These are phyloP conservation scores for Coremacera marginata DNA, from an alignment of 2,888 invertebrate genomes.

Conservation along the genomic window DNA sequence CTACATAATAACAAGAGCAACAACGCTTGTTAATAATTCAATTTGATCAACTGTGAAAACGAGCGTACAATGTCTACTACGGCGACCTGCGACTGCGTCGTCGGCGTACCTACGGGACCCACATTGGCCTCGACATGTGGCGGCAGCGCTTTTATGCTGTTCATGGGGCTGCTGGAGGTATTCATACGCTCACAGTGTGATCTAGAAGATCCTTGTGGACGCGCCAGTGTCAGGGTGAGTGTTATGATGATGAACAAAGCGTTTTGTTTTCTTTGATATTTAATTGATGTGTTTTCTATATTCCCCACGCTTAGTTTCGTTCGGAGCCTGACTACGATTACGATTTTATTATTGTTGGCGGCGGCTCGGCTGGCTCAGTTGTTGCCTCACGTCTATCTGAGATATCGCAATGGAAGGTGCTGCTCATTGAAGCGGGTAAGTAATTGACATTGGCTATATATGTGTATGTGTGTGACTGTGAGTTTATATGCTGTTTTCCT, in stretches of 20 bases:
- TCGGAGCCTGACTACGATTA: slow-evolving; percentile 69
- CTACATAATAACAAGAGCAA: background rate
- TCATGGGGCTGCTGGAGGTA: slow-evolving; percentile 89
- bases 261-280: background rate
- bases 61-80: slow-evolving; percentile 46
- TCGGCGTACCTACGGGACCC: slow-evolving; percentile 83
- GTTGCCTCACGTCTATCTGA: slow-evolving; percentile 68
- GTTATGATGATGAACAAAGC: background rate
- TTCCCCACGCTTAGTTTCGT: slow-evolving; percentile 61
- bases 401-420: slow-evolving; percentile 68
- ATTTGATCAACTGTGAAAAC: background rate
- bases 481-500: background rate
- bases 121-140: slow-evolving; percentile 88
- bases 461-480: background rate
- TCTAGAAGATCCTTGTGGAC: slow-evolving; percentile 86
- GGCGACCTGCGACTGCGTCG: slow-evolving; percentile 82
- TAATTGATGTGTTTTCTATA: background rate
- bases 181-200: slow-evolving; percentile 89
- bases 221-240: slow-evolving; percentile 73
- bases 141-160: slow-evolving; percentile 87
- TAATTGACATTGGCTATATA: slow-evolving; percentile 37
- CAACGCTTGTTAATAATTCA: background rate
- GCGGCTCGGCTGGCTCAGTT: slow-evolving; percentile 68
- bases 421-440: slow-evolving; percentile 69
- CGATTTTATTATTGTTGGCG: slow-evolving; percentile 69